Base-by-base conservation (phyloP, 2,797 vertebrate species). In the Darevskia mixta region DNA sequence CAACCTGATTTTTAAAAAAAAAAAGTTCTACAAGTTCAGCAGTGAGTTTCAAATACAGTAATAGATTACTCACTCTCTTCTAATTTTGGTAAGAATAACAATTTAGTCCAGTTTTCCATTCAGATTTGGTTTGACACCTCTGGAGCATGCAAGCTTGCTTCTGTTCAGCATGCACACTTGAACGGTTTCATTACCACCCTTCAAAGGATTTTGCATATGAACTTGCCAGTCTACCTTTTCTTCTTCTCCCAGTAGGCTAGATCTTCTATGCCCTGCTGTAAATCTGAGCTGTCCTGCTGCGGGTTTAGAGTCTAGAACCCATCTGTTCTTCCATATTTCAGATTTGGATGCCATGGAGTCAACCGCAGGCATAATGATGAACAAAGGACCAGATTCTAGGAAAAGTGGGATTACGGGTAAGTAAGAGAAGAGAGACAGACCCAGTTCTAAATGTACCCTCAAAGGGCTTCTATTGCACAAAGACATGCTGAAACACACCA, bases 281-380 rank as follows among this genome's bases (percentile, higher is more conserved):
- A 82, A 89, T 61, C 73, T 41, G 66, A 84, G 13, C 29, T 79
- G 27, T 71, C 66, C 38, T 69, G 41, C 1, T 78, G 38, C 58
- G 45, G 25, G 38, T 61, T 84, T 38, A 64, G 61, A 64, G 72
- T 73, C 20, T 73, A 38, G 17, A 75, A 2, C 55, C 79, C 32
- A 75, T 81, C 71, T 45, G 38, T 87, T 90, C 88, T 4, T 85
- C 23, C 0, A 0, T 64, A 32, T 83, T 91, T 88, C 93, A 96
- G 96, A 94, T 94, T 93, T 95, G 0, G 86, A 93, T 92, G 96
- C 92, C 90, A 97, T 97, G 97, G 96, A 97, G 85, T 91, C 95
- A 43, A 90, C 91, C 87, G 66, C 90, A 86, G 93, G 95, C 86
- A 92, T 88, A n/a, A 94, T 92, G 76, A 90, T 88, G 85, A 96